phyloP scores from a whole-genome alignment of 2,797 vertebrate genomes.

The Apogon talboti region DNA sequence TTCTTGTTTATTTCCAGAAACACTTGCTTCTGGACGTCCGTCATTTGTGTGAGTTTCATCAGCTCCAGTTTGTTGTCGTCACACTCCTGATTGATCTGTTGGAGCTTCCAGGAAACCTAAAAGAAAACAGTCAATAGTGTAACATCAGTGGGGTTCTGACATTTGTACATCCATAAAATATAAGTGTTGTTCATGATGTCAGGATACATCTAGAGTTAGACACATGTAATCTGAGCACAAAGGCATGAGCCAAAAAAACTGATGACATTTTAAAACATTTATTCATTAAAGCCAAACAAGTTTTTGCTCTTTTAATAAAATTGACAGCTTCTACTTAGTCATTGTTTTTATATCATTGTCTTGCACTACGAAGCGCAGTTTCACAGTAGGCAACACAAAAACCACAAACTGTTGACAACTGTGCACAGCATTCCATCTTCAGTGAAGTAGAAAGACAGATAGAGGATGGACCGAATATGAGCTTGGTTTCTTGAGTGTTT shows the following conservation, averaged over 20 bases:
- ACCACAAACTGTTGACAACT: constrained; percentile 22
- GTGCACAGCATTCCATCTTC: constrained; percentile 1
- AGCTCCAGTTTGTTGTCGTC: constrained; percentile 82
- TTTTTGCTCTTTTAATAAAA: not conserved
- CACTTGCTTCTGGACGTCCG: constrained; percentile 81
- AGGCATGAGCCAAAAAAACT: not conserved
- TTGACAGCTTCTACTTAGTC: not conserved
- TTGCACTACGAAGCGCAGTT: not conserved
- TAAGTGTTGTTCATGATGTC: too few species aligned
- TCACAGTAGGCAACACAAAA: not conserved
- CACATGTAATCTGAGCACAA: not conserved
- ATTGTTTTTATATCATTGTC: too few species aligned
- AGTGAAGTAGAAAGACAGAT: constrained; percentile 33
- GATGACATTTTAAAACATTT: not conserved
- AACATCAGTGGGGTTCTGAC: not conserved
- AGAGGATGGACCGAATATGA: not conserved
- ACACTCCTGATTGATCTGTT: constrained; percentile 83
- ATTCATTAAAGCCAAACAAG: not conserved
- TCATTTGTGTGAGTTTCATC: constrained; percentile 77
- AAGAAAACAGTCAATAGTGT: constrained; percentile 1
- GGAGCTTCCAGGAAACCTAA: constrained; percentile 68
- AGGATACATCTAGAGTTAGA: not conserved
- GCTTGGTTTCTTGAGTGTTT: not conserved
- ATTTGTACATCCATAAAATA: not conserved
- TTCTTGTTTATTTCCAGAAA: constrained; percentile 82